A percentile compares a stretch with the other conserved stretches of the same genome.
Conservation (phyloP, 1,140 invertebrate species). For the Solen grandis region DNA sequence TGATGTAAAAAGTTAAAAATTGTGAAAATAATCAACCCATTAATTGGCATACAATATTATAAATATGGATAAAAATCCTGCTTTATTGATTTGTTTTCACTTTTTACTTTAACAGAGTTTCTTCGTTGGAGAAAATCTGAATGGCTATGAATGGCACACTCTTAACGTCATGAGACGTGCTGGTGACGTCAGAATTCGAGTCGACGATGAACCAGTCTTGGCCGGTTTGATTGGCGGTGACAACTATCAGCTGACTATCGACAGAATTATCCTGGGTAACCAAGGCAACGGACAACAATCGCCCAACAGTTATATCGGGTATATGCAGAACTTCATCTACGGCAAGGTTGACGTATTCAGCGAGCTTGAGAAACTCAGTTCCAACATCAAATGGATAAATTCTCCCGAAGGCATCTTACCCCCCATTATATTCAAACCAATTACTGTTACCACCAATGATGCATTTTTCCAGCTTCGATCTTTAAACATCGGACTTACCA, state of each 20-base stretch:
- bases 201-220: slow-evolving; percentile 67
- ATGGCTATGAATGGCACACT: slow-evolving; percentile 79
- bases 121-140: slow-evolving; percentile 67
- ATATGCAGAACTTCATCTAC: slow-evolving; percentile 73
- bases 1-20: no score
- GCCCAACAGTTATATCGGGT: slow-evolving; percentile 66
- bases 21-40: no score
- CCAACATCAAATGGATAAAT: slow-evolving; percentile 34
- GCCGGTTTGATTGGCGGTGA: slow-evolving; percentile 50
- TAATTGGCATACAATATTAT: no score
- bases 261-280: slow-evolving; percentile 56
- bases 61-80: no score
- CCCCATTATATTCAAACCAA: slow-evolving; percentile 65
- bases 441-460: slow-evolving; percentile 67
- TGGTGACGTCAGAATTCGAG: slow-evolving; percentile 71
- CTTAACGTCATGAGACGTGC: slow-evolving; percentile 74
- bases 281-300: slow-evolving; percentile 4
- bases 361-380: slow-evolving; percentile 22
- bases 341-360: slow-evolving; percentile 66
- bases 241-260: slow-evolving; percentile 54
- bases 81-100: no score
- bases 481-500: slow-evolving; percentile 51
- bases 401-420: slow-evolving; percentile 32
- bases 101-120: no score
- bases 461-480: slow-evolving; percentile 65